Evolutionary conservation across 2,113 vertebrate species (phyloP).

Genomic region (Clarias batrachus): DNA sequence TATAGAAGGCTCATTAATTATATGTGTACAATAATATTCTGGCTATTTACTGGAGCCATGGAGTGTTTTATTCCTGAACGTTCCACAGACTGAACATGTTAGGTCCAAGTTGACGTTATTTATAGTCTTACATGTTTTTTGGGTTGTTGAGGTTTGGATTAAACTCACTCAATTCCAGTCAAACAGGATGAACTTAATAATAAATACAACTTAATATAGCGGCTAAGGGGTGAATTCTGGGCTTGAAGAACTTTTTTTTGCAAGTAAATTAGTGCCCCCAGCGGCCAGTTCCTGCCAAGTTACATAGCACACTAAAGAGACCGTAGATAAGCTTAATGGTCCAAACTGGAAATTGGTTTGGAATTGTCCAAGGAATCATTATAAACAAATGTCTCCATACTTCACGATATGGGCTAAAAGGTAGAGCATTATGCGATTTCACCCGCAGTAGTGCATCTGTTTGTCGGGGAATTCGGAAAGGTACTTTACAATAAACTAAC

Average conservation of each 20-base stretch:
- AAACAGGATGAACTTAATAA: conserved; percentile 1
- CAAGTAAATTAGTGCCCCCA: neutral
- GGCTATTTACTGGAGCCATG: neutral
- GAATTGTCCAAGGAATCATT: neutral
- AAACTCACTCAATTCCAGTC: conserved; percentile 1
- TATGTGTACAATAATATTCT: conserved; percentile 4
- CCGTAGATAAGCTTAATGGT: neutral
- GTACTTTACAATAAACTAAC: neutral
- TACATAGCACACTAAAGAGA: neutral
- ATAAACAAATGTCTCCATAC: neutral
- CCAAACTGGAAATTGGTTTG: neutral
- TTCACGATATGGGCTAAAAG: neutral
- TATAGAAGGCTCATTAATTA: neutral
- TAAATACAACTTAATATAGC: conserved; percentile 17
- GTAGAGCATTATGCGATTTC: neutral
- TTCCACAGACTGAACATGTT: neutral
- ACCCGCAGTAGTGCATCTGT: neutral
- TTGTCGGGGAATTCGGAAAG: neutral
- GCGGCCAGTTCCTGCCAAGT: neutral
- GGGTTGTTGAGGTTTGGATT: neutral
- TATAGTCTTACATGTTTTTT: conserved; percentile 2
- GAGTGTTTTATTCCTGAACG: neutral
- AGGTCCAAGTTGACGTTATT: neutral
- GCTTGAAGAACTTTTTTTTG: neutral
- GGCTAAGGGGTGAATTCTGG: no score